Evolutionary conservation across 2,113 vertebrate genomes (phyloP).

Genomic region (Gnathochromis pfefferi): DNA sequence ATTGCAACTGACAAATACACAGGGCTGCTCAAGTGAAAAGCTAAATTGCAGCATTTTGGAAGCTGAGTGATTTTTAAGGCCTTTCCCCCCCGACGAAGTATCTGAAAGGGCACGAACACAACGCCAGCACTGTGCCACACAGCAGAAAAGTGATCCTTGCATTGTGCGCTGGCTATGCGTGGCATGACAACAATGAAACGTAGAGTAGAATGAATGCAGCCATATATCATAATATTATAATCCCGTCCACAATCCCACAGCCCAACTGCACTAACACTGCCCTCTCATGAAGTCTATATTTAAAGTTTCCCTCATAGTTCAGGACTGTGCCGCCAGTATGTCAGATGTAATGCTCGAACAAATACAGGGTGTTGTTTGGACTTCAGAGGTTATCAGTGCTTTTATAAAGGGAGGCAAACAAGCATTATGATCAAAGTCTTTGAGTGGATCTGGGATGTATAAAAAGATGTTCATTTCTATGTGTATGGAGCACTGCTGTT

Average conservation of each 20-base stretch:
- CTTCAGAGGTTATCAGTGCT: neutral
- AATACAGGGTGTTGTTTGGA: constrained; percentile 34
- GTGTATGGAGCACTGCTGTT: neutral
- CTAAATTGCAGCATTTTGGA: constrained; percentile 3
- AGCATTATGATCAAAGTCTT: neutral
- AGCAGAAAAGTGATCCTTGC: constrained; percentile 31
- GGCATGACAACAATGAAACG: constrained; percentile 44
- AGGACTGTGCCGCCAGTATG: constrained; percentile 34
- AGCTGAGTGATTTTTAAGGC: neutral
- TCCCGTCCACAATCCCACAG: constrained; percentile 67
- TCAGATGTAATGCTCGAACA: constrained; percentile 30
- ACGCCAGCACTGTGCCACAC: neutral
- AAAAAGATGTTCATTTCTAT: neutral
- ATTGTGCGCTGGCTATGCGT: constrained; percentile 28
- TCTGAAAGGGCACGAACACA: neutral
- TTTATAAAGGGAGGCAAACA: neutral
- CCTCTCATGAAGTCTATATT: constrained; percentile 62
- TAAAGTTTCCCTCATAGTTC: constrained; percentile 62
- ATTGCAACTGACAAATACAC: neutral
- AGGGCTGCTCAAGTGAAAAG: neutral
- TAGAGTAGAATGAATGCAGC: constrained; percentile 46
- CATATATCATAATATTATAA: constrained; percentile 73
- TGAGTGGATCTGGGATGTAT: neutral
- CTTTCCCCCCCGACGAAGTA: neutral
- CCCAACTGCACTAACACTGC: constrained; percentile 74